Evolutionary conservation across 2,888 invertebrate genomes (phyloP).

Genomic region (Clunio marinus): DNA sequence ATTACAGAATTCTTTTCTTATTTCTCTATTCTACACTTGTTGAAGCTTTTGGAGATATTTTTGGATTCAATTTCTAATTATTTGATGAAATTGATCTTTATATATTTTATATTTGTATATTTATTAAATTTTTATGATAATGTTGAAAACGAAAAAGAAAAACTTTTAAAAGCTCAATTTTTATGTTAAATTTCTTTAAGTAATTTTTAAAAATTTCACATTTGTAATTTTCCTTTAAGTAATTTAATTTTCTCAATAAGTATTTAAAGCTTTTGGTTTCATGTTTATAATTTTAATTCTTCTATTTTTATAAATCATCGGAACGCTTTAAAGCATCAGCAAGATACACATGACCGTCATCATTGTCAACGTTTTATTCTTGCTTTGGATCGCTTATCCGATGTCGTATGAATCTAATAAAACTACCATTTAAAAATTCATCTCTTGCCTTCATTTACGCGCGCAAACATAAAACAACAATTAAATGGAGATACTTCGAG

Average conservation of each 20-base stretch:
- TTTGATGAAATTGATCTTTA: background rate
- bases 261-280: slow-evolving; percentile 22
- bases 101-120: no score
- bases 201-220: background rate
- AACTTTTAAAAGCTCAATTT: slow-evolving; percentile 24
- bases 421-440: slow-evolving; percentile 8
- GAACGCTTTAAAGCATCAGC: no score
- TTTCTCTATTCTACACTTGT: background rate
- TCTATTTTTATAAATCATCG: background rate
- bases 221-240: background rate
- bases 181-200: background rate
- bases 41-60: background rate
- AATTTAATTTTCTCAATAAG: background rate
- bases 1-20: background rate
- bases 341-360: no score
- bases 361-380: no score
- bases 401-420: background rate
- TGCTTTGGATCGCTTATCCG: no score
- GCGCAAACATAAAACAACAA: slow-evolving; percentile 7
- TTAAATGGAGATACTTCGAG: no score
- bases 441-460: background rate
- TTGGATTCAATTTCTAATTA: background rate
- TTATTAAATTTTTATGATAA: no score
- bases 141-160: no score
- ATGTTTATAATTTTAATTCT: background rate